Evolutionary conservation across 2,888 invertebrate genomes (phyloP).

Genomic region (Beris chalybata): DNA sequence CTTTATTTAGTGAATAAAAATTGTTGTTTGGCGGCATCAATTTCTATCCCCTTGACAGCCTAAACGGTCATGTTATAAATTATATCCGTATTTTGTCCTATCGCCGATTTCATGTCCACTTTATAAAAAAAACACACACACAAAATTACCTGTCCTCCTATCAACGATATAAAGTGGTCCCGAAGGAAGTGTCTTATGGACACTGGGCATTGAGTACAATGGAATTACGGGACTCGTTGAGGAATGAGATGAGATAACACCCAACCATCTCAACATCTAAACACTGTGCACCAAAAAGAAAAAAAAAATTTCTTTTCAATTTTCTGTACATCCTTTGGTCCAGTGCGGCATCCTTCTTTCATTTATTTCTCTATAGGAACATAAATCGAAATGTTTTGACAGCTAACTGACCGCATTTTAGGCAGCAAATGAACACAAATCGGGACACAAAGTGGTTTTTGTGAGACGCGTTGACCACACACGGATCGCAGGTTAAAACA

Average conservation of each 20-base stretch:
- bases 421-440: constrained; percentile 19
- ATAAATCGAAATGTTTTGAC: constrained; percentile 56
- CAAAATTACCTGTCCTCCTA: no score
- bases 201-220: no score
- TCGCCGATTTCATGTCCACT: constrained; percentile 1
- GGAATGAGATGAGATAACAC: no score
- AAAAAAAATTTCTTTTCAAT: no score
- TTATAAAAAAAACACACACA: background rate
- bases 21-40: constrained; percentile 8
- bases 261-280: no score
- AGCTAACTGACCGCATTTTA: constrained; percentile 52
- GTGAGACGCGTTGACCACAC: constrained; percentile 14
- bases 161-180: background rate
- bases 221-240: no score
- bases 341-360: constrained; percentile 17
- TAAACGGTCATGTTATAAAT: constrained; percentile 22
- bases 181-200: constrained; percentile 10
- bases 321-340: no score
- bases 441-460: constrained; percentile 13
- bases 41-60: constrained; percentile 9
- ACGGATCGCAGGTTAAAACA: no score
- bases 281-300: no score
- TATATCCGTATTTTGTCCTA: constrained; percentile 13
- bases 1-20: no score
- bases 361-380: constrained; percentile 39